These are phyloP conservation scores for Cynoglossus semilaevis DNA, from an alignment of 2,113 vertebrate species.

Conservation along the genomic window DNA sequence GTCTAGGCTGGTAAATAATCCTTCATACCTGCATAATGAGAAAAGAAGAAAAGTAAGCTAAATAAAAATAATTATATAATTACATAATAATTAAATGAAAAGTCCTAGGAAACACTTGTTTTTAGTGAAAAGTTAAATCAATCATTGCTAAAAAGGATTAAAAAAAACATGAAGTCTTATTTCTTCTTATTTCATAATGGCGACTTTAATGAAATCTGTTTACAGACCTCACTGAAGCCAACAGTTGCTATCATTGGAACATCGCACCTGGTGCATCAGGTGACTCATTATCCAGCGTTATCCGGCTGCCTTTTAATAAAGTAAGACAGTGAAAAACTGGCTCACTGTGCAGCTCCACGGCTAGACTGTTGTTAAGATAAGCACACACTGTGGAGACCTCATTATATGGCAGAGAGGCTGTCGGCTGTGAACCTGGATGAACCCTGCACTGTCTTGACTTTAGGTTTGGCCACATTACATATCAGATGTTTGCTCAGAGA, in stretches of 20 bases:
- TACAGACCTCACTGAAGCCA: not conserved
- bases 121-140: too few relatives aligned
- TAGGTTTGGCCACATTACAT: slow-evolving; percentile 24
- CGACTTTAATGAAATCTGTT: not conserved
- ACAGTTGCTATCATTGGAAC: slow-evolving; percentile 8
- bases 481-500: slow-evolving; percentile 6
- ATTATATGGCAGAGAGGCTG: slow-evolving; percentile 37
- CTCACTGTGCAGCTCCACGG: slow-evolving; percentile 10
- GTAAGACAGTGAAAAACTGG: slow-evolving; percentile 1
- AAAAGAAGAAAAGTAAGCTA: too few relatives aligned
- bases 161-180: too few relatives aligned
- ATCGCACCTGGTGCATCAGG: slow-evolving; percentile 10
- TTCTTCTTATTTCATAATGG: too few relatives aligned
- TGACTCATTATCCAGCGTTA: slow-evolving; percentile 23
- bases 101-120: too few relatives aligned
- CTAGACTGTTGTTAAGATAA: slow-evolving; percentile 24
- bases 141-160: too few relatives aligned
- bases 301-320: not conserved
- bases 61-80: too few relatives aligned
- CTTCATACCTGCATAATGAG: too few relatives aligned
- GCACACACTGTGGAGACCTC: slow-evolving; percentile 28
- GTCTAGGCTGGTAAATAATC: too few relatives aligned
- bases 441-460: not conserved
- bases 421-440: slow-evolving; percentile 20
- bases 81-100: too few relatives aligned